phyloP scores from a whole-genome alignment of 2,888 invertebrate species.

The Drosophila falleni region DNA sequence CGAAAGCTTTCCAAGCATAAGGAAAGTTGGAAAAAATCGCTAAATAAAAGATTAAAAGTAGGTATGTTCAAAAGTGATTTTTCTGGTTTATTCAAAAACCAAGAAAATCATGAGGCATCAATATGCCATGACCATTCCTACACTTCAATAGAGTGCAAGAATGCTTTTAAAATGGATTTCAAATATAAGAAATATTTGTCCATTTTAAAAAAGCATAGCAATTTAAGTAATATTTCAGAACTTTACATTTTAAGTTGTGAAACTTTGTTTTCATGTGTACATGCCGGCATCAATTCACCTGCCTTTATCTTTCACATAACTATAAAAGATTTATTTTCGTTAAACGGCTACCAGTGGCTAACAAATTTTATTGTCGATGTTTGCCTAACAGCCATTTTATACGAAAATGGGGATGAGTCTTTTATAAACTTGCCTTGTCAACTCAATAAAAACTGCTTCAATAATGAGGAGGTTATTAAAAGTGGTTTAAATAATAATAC shows the following conservation, averaged over 20 bases:
- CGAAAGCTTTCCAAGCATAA: neutral
- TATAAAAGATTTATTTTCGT: neutral
- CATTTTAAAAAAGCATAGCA: no score
- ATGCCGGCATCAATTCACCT: neutral
- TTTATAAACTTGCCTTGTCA: neutral
- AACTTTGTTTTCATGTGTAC: neutral
- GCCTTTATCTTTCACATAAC: neutral
- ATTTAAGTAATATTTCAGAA: no score
- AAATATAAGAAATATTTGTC: no score
- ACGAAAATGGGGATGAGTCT: neutral
- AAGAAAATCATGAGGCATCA: neutral
- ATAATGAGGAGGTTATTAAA: neutral
- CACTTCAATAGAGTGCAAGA: no score
- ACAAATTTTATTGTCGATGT: conserved; percentile 3
- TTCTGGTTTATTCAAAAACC: neutral
- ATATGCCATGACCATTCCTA: no score
- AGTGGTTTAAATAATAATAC: no score
- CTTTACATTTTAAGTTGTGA: no score
- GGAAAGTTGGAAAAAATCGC: neutral
- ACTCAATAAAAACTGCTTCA: neutral
- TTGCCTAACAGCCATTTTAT: neutral
- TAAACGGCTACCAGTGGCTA: neutral
- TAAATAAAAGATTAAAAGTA: neutral
- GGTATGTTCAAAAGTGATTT: no score
- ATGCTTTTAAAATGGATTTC: no score